These are phyloP conservation scores for Noctuana brunneofusca DNA, from an alignment of 2,888 invertebrate species.

Conservation along the genomic window DNA sequence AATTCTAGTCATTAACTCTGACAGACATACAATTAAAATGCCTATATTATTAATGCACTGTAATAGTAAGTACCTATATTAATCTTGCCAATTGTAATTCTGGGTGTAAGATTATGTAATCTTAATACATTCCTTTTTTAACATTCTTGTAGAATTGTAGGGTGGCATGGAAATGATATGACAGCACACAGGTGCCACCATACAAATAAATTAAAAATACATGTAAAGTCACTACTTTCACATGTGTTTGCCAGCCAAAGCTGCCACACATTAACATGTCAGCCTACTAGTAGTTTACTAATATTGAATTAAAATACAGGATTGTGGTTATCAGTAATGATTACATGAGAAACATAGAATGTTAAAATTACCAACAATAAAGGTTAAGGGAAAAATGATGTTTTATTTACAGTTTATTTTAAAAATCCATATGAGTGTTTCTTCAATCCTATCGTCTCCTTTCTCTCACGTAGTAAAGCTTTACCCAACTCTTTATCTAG, in stretches of 20 bases:
- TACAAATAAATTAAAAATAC: too few species aligned
- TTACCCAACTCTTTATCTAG: slow-evolving; percentile 87
- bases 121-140: not conserved
- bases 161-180: not conserved
- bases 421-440: slow-evolving; percentile 82
- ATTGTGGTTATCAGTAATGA: not conserved
- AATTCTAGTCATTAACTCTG: too few species aligned
- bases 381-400: slow-evolving; percentile 37
- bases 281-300: not conserved
- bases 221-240: not conserved
- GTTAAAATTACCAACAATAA: slow-evolving; percentile 35
- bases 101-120: too few species aligned
- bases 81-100: not conserved
- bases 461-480: slow-evolving; percentile 83
- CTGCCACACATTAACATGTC: slow-evolving; percentile 1
- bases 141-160: not conserved
- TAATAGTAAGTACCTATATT: not conserved
- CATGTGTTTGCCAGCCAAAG: not conserved
- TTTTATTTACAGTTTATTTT: slow-evolving; percentile 58
- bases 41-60: too few species aligned
- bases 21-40: too few species aligned
- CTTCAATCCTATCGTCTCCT: slow-evolving; percentile 61
- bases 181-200: not conserved
- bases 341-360: not conserved
- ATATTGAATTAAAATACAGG: not conserved